A percentile compares a stretch with the other conserved stretches of the same genome.
phyloP scores from a whole-genome alignment of 2,113 vertebrate genomes.

The Cnemophilus loriae region DNA sequence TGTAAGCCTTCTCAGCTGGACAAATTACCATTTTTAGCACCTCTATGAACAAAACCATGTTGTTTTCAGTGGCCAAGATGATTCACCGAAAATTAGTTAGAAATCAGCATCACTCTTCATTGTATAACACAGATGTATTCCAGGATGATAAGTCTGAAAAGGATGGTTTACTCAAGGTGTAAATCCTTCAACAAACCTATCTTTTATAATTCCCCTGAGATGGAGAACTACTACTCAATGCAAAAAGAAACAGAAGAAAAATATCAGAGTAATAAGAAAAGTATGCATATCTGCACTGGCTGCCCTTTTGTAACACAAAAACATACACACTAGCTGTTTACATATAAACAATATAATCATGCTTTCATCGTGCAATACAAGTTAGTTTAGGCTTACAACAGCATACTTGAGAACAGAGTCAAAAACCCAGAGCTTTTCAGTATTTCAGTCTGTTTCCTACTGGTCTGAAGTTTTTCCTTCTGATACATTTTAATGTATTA shows the following conservation, averaged over 20 bases:
- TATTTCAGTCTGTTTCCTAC: neutral
- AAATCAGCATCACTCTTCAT: neutral
- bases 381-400: neutral
- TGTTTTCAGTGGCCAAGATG: neutral
- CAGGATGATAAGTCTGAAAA: neutral
- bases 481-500: neutral
- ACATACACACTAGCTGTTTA: neutral
- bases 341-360: neutral
- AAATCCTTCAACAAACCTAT: neutral
- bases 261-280: neutral
- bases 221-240: neutral
- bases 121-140: neutral
- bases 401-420: neutral
- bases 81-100: neutral
- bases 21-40: neutral
- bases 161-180: neutral
- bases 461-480: neutral
- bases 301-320: neutral
- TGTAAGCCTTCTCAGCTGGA: neutral
- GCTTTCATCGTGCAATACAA: neutral
- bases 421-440: accelerated
- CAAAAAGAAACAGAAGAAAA: neutral
- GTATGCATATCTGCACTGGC: neutral
- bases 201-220: neutral
- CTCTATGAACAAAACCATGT: neutral